Evolutionary conservation across 2,113 vertebrate species (phyloP).

Genomic region (Heterotilapia buettikoferi): DNA sequence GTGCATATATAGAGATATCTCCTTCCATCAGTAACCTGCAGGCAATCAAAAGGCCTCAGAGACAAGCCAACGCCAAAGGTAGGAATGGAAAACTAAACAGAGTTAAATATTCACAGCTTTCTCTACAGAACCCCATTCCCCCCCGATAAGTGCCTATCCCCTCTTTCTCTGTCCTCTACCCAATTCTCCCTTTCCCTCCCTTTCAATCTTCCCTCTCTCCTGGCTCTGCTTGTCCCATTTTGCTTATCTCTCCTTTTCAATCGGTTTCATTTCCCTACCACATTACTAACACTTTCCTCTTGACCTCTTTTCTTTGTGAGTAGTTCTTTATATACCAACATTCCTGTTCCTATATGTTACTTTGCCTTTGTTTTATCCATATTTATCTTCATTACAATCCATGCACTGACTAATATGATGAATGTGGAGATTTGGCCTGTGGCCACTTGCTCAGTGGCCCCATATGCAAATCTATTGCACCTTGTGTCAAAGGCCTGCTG

Average conservation of each 20-base stretch:
- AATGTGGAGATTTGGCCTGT: background rate
- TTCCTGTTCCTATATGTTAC: background rate
- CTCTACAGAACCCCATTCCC: background rate
- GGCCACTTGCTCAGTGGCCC: background rate
- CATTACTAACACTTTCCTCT: background rate
- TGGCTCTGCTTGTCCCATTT: constrained; percentile 3
- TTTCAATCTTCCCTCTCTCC: background rate
- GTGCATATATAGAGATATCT: background rate
- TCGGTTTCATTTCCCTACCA: background rate
- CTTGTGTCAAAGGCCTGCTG: background rate
- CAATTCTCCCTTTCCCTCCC: background rate
- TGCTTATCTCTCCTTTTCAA: background rate
- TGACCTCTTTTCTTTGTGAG: background rate
- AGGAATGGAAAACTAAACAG: constrained; percentile 45
- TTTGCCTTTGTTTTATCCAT: background rate
- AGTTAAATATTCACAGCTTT: constrained; percentile 51
- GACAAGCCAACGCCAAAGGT: background rate
- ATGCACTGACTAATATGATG: background rate
- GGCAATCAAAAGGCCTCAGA: constrained; percentile 12
- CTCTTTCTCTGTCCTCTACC: background rate
- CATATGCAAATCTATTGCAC: background rate
- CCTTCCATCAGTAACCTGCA: constrained; percentile 11
- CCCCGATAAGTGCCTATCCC: background rate
- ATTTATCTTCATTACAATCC: background rate
- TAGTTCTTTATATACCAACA: background rate